Conservation (phyloP, 2,888 invertebrate genomes). For the Labia minor region DNA sequence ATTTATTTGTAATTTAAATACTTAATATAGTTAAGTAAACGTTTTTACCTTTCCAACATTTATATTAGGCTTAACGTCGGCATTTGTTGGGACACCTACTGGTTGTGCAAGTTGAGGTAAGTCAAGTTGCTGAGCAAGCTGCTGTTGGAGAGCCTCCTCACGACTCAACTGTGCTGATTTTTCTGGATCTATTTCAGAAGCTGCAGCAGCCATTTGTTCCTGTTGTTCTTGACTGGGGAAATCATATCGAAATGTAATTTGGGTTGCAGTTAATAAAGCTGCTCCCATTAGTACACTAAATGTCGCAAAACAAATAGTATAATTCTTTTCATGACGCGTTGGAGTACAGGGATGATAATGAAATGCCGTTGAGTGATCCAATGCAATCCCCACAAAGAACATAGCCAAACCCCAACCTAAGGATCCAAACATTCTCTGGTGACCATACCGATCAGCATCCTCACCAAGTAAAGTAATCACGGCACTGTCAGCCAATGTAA, state of each 20-base stretch:
- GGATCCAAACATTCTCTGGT: slow-evolving; percentile 96
- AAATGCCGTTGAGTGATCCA: slow-evolving; percentile 95
- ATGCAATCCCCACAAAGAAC: slow-evolving; percentile 93
- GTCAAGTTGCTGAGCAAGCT: slow-evolving; percentile 70
- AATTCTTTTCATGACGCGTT: slow-evolving; percentile 88
- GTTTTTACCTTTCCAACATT: slow-evolving; percentile 37
- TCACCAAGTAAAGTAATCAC: slow-evolving; percentile 82
- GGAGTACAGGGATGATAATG: slow-evolving; percentile 85
- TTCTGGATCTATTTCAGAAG: background rate
- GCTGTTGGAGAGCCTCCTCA: slow-evolving; percentile 73
- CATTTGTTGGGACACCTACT: slow-evolving; percentile 40
- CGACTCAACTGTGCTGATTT: slow-evolving; percentile 41
- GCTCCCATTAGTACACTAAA: slow-evolving; percentile 95
- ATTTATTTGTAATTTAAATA: background rate
- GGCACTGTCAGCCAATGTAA: slow-evolving; percentile 87
- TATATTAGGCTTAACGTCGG: slow-evolving; percentile 27
- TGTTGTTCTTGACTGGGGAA: slow-evolving; percentile 26
- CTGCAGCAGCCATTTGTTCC: slow-evolving; percentile 31
- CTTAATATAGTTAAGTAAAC: background rate
- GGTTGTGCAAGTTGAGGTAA: slow-evolving; percentile 64
- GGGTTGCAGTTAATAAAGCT: slow-evolving; percentile 82
- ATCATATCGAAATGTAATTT: slow-evolving; percentile 54
- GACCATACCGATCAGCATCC: slow-evolving; percentile 80
- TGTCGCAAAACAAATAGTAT: slow-evolving; percentile 95
- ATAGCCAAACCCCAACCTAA: slow-evolving; percentile 97